Evolutionary conservation across 2,888 invertebrate genomes (phyloP).

Genomic region (Brenthis hecate): DNA sequence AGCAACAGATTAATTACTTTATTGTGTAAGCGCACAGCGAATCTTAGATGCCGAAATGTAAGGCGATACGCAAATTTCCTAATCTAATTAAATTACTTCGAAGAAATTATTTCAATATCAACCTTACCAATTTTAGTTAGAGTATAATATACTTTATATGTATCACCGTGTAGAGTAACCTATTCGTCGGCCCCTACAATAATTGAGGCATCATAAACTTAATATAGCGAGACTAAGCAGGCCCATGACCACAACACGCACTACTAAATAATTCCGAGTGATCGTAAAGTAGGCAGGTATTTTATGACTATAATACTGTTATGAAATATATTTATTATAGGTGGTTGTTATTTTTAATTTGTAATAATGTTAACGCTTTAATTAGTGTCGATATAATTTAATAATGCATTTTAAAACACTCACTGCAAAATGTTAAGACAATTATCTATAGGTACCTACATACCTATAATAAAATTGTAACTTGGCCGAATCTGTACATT

Average conservation of each 20-base stretch:
- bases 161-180: slow-evolving; percentile 26
- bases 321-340: slow-evolving; percentile 35
- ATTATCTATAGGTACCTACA: neutral
- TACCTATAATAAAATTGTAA: no score
- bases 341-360: slow-evolving; percentile 31
- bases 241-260: slow-evolving; percentile 44
- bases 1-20: slow-evolving; percentile 28
- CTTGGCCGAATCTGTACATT: no score
- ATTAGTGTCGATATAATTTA: slow-evolving; percentile 29
- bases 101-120: slow-evolving; percentile 7
- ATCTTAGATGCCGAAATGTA: slow-evolving; percentile 19
- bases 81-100: slow-evolving; percentile 18
- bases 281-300: slow-evolving; percentile 37
- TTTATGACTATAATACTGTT: slow-evolving; percentile 36
- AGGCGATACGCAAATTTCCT: slow-evolving; percentile 27
- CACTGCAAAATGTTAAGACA: neutral
- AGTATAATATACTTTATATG: slow-evolving; percentile 13
- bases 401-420: neutral
- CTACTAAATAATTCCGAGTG: slow-evolving; percentile 35
- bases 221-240: slow-evolving; percentile 47
- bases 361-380: slow-evolving; percentile 25
- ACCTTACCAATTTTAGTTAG: slow-evolving; percentile 2
- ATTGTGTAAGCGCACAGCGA: slow-evolving; percentile 26
- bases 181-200: slow-evolving; percentile 40
- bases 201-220: slow-evolving; percentile 46